phyloP scores from a whole-genome alignment of 2,113 vertebrate genomes.

The Apeltes quadracus region DNA sequence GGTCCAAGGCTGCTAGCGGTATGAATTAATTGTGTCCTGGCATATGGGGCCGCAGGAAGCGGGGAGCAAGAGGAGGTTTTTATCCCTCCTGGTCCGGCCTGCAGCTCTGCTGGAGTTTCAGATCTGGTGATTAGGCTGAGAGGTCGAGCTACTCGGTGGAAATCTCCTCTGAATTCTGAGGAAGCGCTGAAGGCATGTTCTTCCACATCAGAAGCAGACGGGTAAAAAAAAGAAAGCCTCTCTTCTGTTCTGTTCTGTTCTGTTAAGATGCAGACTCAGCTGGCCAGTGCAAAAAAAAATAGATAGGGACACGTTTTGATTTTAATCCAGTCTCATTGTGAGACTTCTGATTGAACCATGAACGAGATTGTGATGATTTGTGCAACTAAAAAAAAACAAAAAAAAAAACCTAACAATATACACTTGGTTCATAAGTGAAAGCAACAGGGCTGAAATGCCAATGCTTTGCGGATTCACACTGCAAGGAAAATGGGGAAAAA shows the following conservation, averaged over 20 bases:
- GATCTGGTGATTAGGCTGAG: conserved; percentile 73
- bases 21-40: conserved; percentile 73
- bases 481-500: conserved; percentile 43
- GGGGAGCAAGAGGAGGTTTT: conserved; percentile 49
- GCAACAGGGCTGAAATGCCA: conserved; percentile 54
- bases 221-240: fast-evolving
- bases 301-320: conserved; percentile 46
- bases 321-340: conserved; percentile 42
- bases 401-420: neutral
- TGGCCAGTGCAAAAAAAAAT: conserved; percentile 44
- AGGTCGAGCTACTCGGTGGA: conserved; percentile 59
- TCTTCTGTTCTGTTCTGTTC: conserved; percentile 7
- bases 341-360: conserved; percentile 27
- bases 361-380: neutral
- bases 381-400: conserved; percentile 5
- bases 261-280: conserved; percentile 28
- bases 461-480: conserved; percentile 48
- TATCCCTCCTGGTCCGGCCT: conserved; percentile 51
- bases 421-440: conserved; percentile 35
- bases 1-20: conserved; percentile 59
- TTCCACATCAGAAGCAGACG: conserved; percentile 45
- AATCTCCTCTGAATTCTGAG: conserved; percentile 63
- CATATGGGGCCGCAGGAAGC: conserved; percentile 59
- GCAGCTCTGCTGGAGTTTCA: conserved; percentile 62
- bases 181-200: conserved; percentile 68